phyloP scores from a whole-genome alignment of 2,113 vertebrate species.

The Rhadina sibilatrix region DNA sequence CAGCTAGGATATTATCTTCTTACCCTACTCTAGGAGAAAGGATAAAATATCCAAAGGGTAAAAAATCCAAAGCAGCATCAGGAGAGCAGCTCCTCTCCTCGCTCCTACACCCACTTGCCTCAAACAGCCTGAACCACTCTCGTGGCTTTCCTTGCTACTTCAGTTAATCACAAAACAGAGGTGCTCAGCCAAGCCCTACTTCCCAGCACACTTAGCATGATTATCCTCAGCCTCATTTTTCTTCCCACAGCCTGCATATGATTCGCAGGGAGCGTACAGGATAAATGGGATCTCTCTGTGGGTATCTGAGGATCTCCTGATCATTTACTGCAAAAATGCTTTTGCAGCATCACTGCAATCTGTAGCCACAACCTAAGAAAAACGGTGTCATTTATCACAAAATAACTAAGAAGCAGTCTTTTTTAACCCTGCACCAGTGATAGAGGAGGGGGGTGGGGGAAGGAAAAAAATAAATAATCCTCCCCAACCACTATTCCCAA shows the following conservation, averaged over 20 bases:
- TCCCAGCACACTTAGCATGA: conserved; percentile 21
- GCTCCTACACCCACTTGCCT: background rate
- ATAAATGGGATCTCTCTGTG: background rate
- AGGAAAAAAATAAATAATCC: rapidly evolving
- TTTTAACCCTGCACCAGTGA: background rate
- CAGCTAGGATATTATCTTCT: conserved; percentile 1
- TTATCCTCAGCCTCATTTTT: conserved; percentile 48
- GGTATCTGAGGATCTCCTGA: background rate
- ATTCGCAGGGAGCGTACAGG: background rate
- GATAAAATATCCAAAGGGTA: background rate
- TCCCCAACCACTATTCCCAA: background rate
- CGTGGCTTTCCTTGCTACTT: background rate
- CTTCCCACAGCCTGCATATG: conserved; percentile 14
- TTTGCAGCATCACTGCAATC: background rate
- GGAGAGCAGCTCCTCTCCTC: background rate
- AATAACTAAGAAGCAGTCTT: background rate
- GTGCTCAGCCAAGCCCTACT: conserved; percentile 30
- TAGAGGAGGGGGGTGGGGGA: rapidly evolving
- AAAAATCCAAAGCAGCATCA: background rate
- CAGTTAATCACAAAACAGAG: conserved; percentile 23
- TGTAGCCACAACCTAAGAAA: background rate
- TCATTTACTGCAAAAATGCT: background rate
- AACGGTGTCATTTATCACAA: background rate
- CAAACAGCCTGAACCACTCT: background rate
- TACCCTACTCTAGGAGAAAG: background rate